Base-by-base conservation (phyloP, 2,888 invertebrate species). In the Lepidonotus clava region DNA sequence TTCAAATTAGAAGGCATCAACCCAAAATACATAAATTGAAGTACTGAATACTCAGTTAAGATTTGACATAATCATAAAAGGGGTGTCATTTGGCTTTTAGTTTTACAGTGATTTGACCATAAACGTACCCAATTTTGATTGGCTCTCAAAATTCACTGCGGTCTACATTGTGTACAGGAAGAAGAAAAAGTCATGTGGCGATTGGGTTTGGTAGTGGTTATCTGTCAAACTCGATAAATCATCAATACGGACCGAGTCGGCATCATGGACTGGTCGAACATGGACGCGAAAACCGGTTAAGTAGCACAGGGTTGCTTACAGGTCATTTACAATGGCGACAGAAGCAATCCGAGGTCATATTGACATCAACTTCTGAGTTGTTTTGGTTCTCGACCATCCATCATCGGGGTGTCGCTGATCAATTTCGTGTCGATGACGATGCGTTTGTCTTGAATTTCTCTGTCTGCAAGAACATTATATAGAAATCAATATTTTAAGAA, bases 171-270 rank as follows among this genome's bases (percentile, higher is more conserved):
- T n/a, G 61, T 32, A 61, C 61, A 61, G 24, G 61, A n/a, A 61
- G 18, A 38, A 34, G 71, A 71, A 71, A 71, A 71, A 71, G 71
- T 71, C 71, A 71, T 71, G 71, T 71, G 71, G 71, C 38, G 34
- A 71, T 71, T 18, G 34, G 14, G 0, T 34, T 38, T 18, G 34
- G 14, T 18, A 21, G 38, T 11, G 71, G 5, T 38, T 71, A 56
- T 56, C 56, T 14, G 71, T 71, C 71, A 71, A 71, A 71, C 34
- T 24, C 21, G 38, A 36, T 36, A 71, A 21, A 32, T 71, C 38
- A 5, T 34, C 21, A 6, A 71, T 71, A 4, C 34, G 34, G 21
- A 8, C 8, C 18, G 71, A 34, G 71, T 71, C 71, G 38, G 1
- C 11, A 38, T 6, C 4, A 32, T 71, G 36, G 71, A 36, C 2